Evolutionary conservation across 2,113 vertebrate genomes (phyloP).

Genomic region (Elephantulus edwardii): DNA sequence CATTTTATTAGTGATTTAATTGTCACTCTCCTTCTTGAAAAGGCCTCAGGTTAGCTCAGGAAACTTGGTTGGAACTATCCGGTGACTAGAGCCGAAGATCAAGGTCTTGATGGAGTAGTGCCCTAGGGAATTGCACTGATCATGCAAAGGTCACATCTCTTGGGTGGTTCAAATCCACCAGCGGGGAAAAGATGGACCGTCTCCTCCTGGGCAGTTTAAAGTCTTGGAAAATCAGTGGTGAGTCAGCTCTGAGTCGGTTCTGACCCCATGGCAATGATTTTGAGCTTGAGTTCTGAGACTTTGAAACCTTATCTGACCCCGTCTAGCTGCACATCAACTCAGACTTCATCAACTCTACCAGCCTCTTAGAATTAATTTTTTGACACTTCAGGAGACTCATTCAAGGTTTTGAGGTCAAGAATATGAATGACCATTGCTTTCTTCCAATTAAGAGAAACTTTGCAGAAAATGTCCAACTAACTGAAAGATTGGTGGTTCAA

Average conservation of each 20-base stretch:
- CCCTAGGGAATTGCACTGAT: no score
- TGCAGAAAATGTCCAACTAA: constrained; percentile 13
- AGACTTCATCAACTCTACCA: not conserved
- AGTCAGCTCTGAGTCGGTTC: no score
- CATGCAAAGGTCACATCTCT: no score
- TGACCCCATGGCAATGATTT: no score
- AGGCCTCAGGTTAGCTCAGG: not conserved
- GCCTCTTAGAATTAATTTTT: not conserved
- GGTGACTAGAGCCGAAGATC: not conserved
- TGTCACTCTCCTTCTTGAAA: not conserved
- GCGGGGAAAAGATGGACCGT: no score
- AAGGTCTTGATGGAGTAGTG: no score
- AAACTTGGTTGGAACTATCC: not conserved
- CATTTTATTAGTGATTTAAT: not conserved
- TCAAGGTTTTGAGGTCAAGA: constrained; percentile 30
- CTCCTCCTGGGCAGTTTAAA: no score
- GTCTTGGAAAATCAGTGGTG: no score
- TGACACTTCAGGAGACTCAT: not conserved
- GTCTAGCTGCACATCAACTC: no score
- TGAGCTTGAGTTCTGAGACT: no score
- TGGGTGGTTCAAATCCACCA: no score
- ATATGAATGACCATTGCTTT: not conserved
- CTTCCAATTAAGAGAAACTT: constrained; percentile 64
- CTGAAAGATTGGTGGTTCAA: no score
- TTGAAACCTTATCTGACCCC: not conserved